Evolutionary conservation across 1,140 invertebrate species (phyloP), one percentile per base, ranked within the genome.

Genomic region (Brachystomella parvula): DNA sequence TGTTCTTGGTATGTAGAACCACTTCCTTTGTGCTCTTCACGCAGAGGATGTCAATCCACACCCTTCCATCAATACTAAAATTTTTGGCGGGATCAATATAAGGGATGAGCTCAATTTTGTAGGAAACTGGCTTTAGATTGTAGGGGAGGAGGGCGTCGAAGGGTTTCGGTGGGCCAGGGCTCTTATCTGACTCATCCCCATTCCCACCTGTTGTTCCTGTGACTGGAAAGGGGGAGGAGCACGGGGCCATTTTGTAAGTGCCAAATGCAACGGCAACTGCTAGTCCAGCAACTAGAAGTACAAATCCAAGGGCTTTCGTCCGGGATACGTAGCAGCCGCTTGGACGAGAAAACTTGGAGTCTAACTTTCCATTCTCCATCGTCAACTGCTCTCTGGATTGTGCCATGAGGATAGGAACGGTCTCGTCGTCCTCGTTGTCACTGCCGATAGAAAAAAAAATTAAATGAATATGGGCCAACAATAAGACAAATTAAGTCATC

Each of bases 41-140:
- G 0, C 86, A 85, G 49, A 83, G 82, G 15, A 94, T 76, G 2
- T 83, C 70, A 68, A 90, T 86, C 69, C 79, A 82, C 32, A 89
- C 84, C 78, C 85, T 82, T 44, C 89, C 89, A 31, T 84, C 75
- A 72, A 90, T 89, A 3, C 86, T 89, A 70, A 90, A 90, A 75
- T 90, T 90, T 83, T 82, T 73, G 83, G 65, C 73, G 56, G 70
- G 61, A 9, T 75, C 70, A 47, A 90, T 83, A 69, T 86, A 86
- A 0, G 89, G 89, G 30, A 85, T 82, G 35, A 90, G 74, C 69
- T 83, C 82, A 1, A 90, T 75, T 61, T 85, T 82, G 73, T 92
- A 90, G 2, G 81, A 83, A 26, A 86, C 76, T 0, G 88, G 88
- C 21, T 81, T 75, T 0, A 90, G 78, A 47, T 82, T 81, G 47